These are phyloP conservation scores for Syngnathoides biaculeatus DNA, from an alignment of 2,113 vertebrate genomes.

Conservation along the genomic window DNA sequence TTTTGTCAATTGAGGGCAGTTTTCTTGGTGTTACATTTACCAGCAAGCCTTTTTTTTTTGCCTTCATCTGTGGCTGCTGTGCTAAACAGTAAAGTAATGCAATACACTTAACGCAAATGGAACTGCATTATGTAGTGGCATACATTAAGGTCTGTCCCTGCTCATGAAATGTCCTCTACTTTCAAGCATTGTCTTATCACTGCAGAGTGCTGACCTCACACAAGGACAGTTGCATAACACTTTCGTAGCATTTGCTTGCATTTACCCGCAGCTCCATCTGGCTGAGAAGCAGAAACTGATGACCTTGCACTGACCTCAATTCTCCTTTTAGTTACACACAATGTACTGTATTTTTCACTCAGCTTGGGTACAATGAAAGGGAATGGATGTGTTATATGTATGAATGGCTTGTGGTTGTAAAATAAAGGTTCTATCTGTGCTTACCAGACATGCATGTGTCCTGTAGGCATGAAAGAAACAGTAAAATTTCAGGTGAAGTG, in stretches of 20 bases:
- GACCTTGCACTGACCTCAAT: conserved; percentile 60
- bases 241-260: conserved; percentile 3
- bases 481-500: conserved; percentile 14
- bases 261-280: conserved; percentile 37
- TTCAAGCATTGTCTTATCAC: conserved; percentile 44
- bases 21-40: too few species aligned
- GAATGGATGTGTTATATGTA: not conserved
- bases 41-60: too few species aligned
- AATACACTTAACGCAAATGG: not conserved
- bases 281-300: conserved; percentile 57
- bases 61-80: not conserved
- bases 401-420: not conserved
- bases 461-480: conserved; percentile 18
- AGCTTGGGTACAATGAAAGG: not conserved
- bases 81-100: not conserved
- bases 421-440: not conserved
- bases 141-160: not conserved
- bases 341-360: not conserved
- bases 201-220: conserved; percentile 43
- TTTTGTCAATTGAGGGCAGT: too few species aligned
- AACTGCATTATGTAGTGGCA: not conserved
- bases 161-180: conserved; percentile 20
- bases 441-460: conserved; percentile 18
- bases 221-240: conserved; percentile 45
- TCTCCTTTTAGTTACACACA: conserved; percentile 36